Percentiles rank a stretch among this genome's conserved stretches.
Evolutionary conservation across 2,888 invertebrate species (phyloP).

Genomic region (Xestia sexstrigata): DNA sequence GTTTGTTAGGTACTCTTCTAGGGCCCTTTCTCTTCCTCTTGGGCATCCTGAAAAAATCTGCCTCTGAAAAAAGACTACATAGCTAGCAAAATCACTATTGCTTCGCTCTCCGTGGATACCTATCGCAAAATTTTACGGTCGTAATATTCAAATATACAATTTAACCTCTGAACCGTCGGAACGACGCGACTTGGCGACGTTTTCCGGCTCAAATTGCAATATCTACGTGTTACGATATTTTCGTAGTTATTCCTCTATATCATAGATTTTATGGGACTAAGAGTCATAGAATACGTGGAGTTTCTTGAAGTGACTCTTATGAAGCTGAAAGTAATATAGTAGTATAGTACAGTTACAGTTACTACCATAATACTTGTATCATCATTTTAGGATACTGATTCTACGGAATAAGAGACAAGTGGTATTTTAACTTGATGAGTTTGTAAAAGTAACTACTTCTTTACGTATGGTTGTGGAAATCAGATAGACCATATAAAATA

Average conservation of each 20-base stretch:
- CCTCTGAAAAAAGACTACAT: not conserved
- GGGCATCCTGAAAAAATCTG: not conserved
- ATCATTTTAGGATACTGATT: no score
- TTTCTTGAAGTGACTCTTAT: slow-evolving; percentile 2
- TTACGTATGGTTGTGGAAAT: no score
- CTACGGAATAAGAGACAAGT: not conserved
- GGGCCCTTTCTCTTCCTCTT: no score
- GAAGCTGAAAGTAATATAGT: not conserved
- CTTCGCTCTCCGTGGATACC: slow-evolving; percentile 6
- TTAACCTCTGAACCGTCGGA: slow-evolving; percentile 62
- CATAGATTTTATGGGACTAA: slow-evolving; percentile 38
- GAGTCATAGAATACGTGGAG: not conserved
- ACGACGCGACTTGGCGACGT: slow-evolving; percentile 45
- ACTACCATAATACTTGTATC: no score
- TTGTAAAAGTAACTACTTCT: not conserved
- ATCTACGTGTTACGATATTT: slow-evolving; percentile 48
- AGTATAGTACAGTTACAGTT: no score
- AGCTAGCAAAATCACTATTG: not conserved
- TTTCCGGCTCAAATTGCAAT: slow-evolving; percentile 61
- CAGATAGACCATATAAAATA: no score
- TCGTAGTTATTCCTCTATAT: slow-evolving; percentile 47
- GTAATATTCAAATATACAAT: slow-evolving; percentile 60
- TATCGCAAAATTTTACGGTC: slow-evolving; percentile 44
- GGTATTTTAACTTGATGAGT: not conserved
- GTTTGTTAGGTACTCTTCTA: no score